Percentiles rank a stretch among this genome's conserved stretches.
Conservation (phyloP, 64 coral and sea anemone species). For the Porites australiensis region DNA sequence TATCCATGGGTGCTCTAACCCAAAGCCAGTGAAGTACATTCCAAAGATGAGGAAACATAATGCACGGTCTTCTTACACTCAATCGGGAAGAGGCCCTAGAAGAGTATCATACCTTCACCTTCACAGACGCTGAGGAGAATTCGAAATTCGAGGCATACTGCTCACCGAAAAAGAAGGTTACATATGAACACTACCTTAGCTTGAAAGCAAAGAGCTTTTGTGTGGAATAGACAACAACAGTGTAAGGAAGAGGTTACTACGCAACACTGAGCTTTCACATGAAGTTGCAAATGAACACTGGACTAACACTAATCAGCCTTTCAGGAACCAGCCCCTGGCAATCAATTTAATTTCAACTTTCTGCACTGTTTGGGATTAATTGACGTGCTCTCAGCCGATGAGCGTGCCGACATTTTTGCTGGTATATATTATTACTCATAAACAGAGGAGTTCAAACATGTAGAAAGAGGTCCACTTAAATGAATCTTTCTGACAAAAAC, state of each 20-base stretch:
- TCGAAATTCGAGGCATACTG: slow-evolving; percentile 77
- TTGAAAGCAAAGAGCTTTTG: slow-evolving; percentile 65
- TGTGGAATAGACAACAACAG: slow-evolving; percentile 72
- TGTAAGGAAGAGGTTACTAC: slow-evolving; percentile 66
- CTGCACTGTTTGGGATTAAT: too few species aligned
- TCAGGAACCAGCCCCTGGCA: too few species aligned
- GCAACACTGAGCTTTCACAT: slow-evolving; percentile 65
- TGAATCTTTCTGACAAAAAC: too few species aligned
- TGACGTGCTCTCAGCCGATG: too few species aligned
- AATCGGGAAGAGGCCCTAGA: slow-evolving; percentile 72
- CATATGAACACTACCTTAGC: slow-evolving; percentile 70
- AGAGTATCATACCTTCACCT: slow-evolving; percentile 79
- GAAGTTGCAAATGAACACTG: slow-evolving; percentile 66
- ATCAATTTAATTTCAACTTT: too few species aligned
- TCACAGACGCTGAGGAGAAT: slow-evolving; percentile 39
- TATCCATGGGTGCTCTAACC: slow-evolving; percentile 75
- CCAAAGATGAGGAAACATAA: slow-evolving; percentile 61
- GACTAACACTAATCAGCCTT: too few species aligned
- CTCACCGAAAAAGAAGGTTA: slow-evolving; percentile 76
- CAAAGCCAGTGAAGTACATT: slow-evolving; percentile 53
- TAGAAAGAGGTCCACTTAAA: too few species aligned
- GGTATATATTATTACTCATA: too few species aligned
- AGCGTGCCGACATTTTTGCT: too few species aligned
- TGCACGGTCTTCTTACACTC: slow-evolving; percentile 78
- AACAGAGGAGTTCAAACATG: too few species aligned